Percentiles rank a stretch among this genome's conserved stretches.
Conservation (phyloP, 2,113 vertebrate genomes). For the Oenanthe melanoleuca region DNA sequence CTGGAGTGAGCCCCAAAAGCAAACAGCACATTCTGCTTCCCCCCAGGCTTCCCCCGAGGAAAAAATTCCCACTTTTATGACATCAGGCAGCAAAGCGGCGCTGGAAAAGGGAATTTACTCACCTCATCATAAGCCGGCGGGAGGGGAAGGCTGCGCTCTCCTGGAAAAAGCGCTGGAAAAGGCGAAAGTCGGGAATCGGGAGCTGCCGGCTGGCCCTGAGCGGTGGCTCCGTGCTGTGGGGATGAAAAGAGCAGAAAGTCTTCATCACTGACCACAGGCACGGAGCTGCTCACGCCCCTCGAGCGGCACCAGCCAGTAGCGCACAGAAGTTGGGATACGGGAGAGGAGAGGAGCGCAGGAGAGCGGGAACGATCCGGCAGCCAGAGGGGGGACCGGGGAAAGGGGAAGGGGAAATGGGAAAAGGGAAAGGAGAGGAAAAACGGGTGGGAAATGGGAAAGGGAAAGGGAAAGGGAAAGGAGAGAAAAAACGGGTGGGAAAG, state of each 20-base stretch:
- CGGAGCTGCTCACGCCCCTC: constrained; percentile 83
- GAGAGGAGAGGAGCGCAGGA: constrained; percentile 74
- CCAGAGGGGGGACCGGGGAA: not conserved
- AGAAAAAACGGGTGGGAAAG: accelerated
- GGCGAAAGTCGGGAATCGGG: constrained; percentile 55
- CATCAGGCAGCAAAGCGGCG: not conserved
- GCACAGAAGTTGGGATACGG: constrained; percentile 69
- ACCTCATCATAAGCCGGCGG: constrained; percentile 73
- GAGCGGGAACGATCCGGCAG: constrained; percentile 5
- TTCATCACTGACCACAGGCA: constrained; percentile 90
- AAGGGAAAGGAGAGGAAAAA: no score
- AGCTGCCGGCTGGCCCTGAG: constrained; percentile 76
- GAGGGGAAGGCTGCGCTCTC: constrained; percentile 71
- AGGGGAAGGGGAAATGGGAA: not conserved
- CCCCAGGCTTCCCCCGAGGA: not conserved
- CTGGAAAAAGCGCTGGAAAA: constrained; percentile 40
- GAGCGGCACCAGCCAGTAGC: constrained; percentile 86
- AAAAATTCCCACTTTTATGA: not conserved
- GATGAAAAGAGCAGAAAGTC: constrained; percentile 88
- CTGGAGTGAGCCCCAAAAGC: not conserved
- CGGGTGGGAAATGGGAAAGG: no score
- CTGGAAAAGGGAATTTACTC: constrained; percentile 53
- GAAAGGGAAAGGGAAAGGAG: not conserved
- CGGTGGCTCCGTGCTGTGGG: constrained; percentile 87
- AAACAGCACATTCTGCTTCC: not conserved